Evolutionary conservation across 2,888 invertebrate species (phyloP).

Genomic region (Anthoptus insignis): DNA sequence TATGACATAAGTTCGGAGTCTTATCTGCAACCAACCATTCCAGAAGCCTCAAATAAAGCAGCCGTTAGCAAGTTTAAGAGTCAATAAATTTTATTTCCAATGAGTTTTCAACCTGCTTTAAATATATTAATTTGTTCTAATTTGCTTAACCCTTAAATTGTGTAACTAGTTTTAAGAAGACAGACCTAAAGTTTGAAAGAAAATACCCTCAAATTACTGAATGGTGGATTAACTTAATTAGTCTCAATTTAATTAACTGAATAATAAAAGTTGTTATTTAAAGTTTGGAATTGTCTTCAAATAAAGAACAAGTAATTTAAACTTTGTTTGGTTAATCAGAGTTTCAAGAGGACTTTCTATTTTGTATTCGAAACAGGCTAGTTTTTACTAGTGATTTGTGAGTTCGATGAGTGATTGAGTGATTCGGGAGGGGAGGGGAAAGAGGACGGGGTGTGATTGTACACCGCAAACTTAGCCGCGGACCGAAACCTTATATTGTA

Average conservation of each 20-base stretch:
- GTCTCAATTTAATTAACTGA: not conserved
- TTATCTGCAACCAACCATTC: no score
- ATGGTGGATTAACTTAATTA: conserved; percentile 1
- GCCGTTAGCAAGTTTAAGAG: no score
- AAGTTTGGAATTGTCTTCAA: conserved; percentile 3
- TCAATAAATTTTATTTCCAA: not conserved
- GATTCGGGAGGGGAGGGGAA: no score
- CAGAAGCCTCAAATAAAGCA: no score
- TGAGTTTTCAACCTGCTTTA: not conserved
- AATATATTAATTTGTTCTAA: not conserved
- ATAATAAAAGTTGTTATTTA: not conserved
- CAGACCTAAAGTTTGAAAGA: not conserved
- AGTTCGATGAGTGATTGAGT: not conserved
- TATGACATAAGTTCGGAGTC: no score
- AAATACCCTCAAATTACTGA: not conserved
- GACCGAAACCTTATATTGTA: no score
- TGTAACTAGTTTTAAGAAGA: not conserved
- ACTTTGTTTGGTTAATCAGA: not conserved
- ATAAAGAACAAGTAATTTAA: not conserved
- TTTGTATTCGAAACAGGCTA: conserved; percentile 6
- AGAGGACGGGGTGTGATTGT: no score
- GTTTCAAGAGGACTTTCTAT: not conserved
- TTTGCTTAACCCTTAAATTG: not conserved
- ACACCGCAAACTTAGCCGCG: no score
- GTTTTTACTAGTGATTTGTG: no score